Percentiles rank a stretch among this genome's conserved stretches.
Conservation (phyloP, 2,113 vertebrate genomes). For the Calidris pygmaea region DNA sequence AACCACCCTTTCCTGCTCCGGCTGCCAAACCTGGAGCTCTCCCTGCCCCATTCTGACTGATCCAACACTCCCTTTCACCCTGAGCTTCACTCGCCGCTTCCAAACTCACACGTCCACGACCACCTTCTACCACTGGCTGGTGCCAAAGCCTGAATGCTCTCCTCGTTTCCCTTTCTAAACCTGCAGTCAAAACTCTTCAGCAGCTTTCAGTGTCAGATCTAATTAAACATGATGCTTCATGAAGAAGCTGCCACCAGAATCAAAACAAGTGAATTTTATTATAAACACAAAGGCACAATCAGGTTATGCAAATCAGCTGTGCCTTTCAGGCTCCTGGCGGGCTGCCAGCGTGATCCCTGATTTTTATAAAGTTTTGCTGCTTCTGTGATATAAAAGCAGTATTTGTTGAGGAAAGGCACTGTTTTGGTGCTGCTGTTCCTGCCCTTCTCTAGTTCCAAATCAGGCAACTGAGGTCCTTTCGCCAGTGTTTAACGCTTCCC, state of each 20-base stretch:
- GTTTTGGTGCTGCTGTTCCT: background rate
- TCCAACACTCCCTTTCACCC: background rate
- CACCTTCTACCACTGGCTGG: background rate
- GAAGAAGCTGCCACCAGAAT: slow-evolving; percentile 9
- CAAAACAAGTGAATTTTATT: slow-evolving; percentile 27
- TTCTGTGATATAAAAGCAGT: background rate
- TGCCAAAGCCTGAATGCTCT: background rate
- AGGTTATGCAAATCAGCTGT: background rate
- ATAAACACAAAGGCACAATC: background rate
- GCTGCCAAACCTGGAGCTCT: background rate
- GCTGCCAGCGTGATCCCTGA: background rate
- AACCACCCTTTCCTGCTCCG: background rate
- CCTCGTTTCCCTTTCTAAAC: background rate
- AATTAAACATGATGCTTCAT: background rate
- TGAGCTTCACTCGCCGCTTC: background rate
- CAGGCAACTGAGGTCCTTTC: background rate
- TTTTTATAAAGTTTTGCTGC: background rate
- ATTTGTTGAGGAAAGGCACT: background rate
- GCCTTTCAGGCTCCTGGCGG: background rate
- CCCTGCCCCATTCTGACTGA: background rate
- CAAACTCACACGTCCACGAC: background rate
- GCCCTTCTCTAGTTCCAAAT: background rate
- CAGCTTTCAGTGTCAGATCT: background rate
- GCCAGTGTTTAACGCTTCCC: background rate
- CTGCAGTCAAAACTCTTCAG: background rate